Conservation (phyloP, 2,888 invertebrate genomes). For the Polydrusus pterygomalis region DNA sequence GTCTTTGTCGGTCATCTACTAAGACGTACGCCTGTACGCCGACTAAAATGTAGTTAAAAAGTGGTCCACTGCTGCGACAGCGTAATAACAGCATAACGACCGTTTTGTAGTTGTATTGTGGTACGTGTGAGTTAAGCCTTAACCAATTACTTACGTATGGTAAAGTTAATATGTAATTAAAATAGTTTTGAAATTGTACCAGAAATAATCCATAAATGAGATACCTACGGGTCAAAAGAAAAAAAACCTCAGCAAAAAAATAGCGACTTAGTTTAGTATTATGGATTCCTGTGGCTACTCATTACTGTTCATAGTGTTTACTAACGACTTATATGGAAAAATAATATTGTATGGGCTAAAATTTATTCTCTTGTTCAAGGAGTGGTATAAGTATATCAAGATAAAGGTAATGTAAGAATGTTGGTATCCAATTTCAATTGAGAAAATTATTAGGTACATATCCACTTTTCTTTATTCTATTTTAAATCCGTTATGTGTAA, state of each 20-base stretch:
- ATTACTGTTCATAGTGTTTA: background rate
- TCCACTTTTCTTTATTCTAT: no score
- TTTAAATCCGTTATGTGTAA: no score
- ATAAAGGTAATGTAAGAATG: background rate
- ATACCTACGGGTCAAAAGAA: background rate
- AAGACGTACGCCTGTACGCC: no score
- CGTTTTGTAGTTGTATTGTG: no score
- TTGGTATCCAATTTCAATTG: background rate
- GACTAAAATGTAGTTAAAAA: no score
- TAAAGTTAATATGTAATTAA: background rate
- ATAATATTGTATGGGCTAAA: background rate
- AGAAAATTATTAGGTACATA: slow-evolving; percentile 1
- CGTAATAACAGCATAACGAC: no score
- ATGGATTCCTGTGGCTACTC: background rate
- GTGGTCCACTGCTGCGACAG: no score
- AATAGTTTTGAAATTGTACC: slow-evolving; percentile 12
- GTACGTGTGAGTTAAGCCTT: no score
- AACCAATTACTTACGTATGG: no score
- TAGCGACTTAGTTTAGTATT: background rate
- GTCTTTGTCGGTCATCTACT: no score
- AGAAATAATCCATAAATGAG: slow-evolving; percentile 1
- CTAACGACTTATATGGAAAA: slow-evolving; percentile 19
- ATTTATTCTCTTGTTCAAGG: slow-evolving; percentile 1
- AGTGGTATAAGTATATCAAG: background rate
- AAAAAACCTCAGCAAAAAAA: background rate